A percentile compares a stretch with the other conserved stretches of the same genome.
Evolutionary conservation across 2,797 vertebrate species (phyloP).

Genomic region (Furcifer pardalis): DNA sequence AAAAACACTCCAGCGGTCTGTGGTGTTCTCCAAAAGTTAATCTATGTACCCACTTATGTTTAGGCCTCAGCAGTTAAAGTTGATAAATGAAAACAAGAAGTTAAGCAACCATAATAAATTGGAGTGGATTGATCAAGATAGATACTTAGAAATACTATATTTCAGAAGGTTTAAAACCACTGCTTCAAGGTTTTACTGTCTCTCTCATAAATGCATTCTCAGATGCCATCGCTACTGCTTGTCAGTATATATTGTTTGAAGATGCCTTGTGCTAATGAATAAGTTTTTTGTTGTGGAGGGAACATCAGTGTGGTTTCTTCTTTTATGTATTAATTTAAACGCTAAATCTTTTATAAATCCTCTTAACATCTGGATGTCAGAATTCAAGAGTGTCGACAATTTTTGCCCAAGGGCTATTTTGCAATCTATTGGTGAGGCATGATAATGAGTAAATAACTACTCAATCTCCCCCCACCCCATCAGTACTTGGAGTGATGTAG

Average conservation of each 20-base stretch:
- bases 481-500: background rate
- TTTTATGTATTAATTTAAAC: background rate
- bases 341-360: background rate
- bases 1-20: constrained; percentile 16
- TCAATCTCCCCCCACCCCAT: too few species aligned
- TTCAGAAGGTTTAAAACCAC: constrained; percentile 26
- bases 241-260: background rate
- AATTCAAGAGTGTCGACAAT: background rate
- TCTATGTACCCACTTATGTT: background rate
- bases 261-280: background rate
- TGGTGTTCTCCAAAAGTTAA: constrained; percentile 18
- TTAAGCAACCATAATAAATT: constrained; percentile 30
- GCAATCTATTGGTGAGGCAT: background rate
- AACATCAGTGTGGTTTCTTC: background rate
- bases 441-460: background rate
- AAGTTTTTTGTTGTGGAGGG: background rate
- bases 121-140: background rate
- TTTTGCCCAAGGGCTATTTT: background rate
- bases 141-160: background rate
- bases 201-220: background rate
- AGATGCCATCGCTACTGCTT: rapidly evolving
- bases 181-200: background rate
- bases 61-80: constrained; percentile 19
- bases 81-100: constrained; percentile 12
- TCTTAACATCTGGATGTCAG: background rate